A percentile compares a stretch with the other conserved stretches of the same genome.
Conservation (phyloP, 2,888 invertebrate genomes). For the Quadroppia sp. region DNA sequence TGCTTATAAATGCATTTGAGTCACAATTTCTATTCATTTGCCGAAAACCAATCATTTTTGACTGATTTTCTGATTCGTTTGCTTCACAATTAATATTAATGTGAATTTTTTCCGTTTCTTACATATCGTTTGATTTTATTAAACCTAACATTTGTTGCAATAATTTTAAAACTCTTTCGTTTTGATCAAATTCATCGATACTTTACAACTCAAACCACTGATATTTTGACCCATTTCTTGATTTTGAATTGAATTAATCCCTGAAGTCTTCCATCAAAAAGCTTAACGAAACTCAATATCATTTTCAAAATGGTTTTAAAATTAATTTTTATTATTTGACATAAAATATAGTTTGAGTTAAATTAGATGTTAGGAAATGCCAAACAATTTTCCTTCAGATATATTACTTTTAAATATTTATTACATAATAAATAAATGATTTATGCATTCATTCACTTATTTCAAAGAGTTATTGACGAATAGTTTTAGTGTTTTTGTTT, state of each 20-base stretch:
- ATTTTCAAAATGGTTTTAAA: too few relatives aligned
- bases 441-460: not conserved
- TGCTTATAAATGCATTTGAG: not conserved
- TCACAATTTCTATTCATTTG: not conserved
- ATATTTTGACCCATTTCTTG: too few relatives aligned
- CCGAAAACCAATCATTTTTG: conserved; percentile 8
- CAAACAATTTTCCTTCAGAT: not conserved
- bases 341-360: not conserved
- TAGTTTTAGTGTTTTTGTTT: not conserved
- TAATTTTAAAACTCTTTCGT: not conserved
- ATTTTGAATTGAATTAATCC: too few relatives aligned
- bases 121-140: not conserved
- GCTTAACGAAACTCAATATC: too few relatives aligned
- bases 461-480: not conserved
- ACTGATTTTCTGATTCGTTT: not conserved
- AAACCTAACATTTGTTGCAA: not conserved
- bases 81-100: not conserved
- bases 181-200: not conserved
- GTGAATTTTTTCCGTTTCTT: not conserved
- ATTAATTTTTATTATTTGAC: not conserved
- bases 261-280: too few relatives aligned
- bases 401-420: not conserved
- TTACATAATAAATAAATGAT: not conserved
- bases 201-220: too few relatives aligned
- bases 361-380: not conserved